These are phyloP conservation scores for Ophonus ardosiacus DNA, from an alignment of 2,888 invertebrate species.

Conservation along the genomic window DNA sequence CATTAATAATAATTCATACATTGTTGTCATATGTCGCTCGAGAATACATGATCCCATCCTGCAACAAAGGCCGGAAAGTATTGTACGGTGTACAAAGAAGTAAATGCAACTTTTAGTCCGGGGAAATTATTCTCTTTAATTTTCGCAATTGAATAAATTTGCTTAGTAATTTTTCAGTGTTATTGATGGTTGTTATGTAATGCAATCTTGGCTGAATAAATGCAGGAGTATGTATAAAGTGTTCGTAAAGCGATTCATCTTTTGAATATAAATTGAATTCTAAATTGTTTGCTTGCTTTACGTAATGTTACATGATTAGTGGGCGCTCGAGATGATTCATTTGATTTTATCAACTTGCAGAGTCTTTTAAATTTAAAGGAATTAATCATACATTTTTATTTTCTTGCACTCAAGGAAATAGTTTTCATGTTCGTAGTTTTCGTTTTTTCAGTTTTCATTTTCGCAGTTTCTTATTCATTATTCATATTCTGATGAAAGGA, in stretches of 20 bases:
- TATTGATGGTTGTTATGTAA: constrained; percentile 3
- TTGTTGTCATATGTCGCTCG: not conserved
- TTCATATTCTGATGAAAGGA: not conserved
- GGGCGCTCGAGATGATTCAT: not conserved
- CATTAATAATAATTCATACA: constrained; percentile 1
- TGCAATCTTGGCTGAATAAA: constrained; percentile 3
- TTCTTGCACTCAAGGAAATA: not conserved
- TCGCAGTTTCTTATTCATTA: not conserved
- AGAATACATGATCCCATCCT: not conserved
- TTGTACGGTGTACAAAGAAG: not conserved
- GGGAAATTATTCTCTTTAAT: constrained; percentile 7
- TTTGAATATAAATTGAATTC: constrained; percentile 29
- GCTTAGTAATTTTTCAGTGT: not conserved
- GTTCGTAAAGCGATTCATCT: constrained; percentile 17
- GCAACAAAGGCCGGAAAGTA: not conserved
- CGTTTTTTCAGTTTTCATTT: not conserved
- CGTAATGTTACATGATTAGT: constrained; percentile 9
- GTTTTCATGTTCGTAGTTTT: not conserved
- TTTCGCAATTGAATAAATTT: constrained; percentile 7
- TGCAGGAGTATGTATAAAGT: constrained; percentile 21
- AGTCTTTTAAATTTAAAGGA: constrained; percentile 23
- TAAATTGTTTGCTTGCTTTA: constrained; percentile 27
- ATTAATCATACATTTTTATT: not conserved
- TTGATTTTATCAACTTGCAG: constrained; percentile 14
- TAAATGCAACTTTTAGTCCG: not conserved